Evolutionary conservation across 1,140 invertebrate species (phyloP), one percentile per base, ranked within the genome.

Genomic region (Steinernema feltiae): DNA sequence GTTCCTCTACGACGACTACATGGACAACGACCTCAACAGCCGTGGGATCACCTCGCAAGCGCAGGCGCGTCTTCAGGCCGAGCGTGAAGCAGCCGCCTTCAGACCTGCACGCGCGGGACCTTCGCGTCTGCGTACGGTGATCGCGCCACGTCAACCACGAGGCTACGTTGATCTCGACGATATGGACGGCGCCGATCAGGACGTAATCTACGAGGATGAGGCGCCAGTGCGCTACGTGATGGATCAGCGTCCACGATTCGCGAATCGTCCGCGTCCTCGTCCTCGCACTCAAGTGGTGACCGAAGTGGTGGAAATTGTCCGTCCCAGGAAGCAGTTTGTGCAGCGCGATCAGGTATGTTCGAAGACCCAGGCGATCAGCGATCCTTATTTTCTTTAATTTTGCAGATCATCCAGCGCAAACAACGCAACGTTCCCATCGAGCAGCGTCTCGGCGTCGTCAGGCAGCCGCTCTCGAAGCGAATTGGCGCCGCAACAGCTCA

Each of bases 1-100:
- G 15, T 63, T 63, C 53, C 53, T 63, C 53, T 63, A 63, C 53
- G 53, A 63, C 53, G 53, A 63, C 53, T 63, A 63, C 53, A 63
- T 63, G 53, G 53, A 63, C 53, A 63, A 63, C 53, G 53, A 63
- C 53, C 53, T 63, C 7, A 63, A 63, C 53, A 17, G 12, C 53
- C 2, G 24, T 21, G 53, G 53, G 24, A 7, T 63, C 24, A 63
- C 53, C 24, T 3, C 53, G 12, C 53, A 63, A 3, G 53, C 53
- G 2, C 53, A 63, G 24, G 53, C 53, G 7, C 53, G 53, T 27
- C 15, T 63, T 21, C 2, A 7, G 7, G 24, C 53, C 7, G 53
- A 63, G 24, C 53, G 53, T 27, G 53, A 63, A 27, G 2, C 15
- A 12, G 15, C 24, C 12, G 7, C 7, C 12, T n/a, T 63, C 15